Evolutionary conservation across 1,140 invertebrate genomes (phyloP), one percentile per base, ranked within the genome.

Genomic region (Ladona fulva): DNA sequence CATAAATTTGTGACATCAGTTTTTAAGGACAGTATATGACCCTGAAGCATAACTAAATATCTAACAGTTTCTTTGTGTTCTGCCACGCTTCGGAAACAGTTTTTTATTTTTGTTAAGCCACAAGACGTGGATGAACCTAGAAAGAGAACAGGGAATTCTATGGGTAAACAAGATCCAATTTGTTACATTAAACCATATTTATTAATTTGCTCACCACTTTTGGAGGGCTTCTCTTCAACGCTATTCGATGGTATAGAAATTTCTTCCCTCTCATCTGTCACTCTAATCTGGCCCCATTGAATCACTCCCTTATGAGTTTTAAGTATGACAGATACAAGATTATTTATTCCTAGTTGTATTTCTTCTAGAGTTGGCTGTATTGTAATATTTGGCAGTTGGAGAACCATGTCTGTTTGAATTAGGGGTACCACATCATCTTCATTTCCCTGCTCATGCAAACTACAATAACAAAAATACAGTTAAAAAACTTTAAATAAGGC

Each of bases 61-160:
- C 93, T 87, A 1, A 92, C 87, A 77, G 94, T 89, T 82, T 94
- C 93, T 82, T 94, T 95, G 81, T 95, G 92, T 81, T 95, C 93
- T 0, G 89, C 89, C 8, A 95, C 90, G 78, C 85, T 88, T 81
- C 92, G 89, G 82, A 89, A 93, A 83, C 93, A 94, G 81, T 89
- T 93, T 80, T 88, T 84, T 25, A 80, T 66, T 25, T 80, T 81
- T 0, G 37, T 12, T 29, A 22, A 24, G 22, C 6, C 25, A 66
- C 24, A 59, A 3, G 16, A 22, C 1, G 59, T 11, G 24, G 42
- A 42, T 25, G 44, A 42, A 37, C 29, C 29, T 37, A 37, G 29
- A 37, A 37, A 37, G 29, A 37, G 8, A 37, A 37, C 8, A 37
- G 8, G 8, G 8, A 5, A 37, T 37, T 37, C 8, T 37, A 37